These are phyloP conservation scores for Prunella strophiata DNA, from an alignment of 2,797 vertebrate genomes.

Conservation along the genomic window DNA sequence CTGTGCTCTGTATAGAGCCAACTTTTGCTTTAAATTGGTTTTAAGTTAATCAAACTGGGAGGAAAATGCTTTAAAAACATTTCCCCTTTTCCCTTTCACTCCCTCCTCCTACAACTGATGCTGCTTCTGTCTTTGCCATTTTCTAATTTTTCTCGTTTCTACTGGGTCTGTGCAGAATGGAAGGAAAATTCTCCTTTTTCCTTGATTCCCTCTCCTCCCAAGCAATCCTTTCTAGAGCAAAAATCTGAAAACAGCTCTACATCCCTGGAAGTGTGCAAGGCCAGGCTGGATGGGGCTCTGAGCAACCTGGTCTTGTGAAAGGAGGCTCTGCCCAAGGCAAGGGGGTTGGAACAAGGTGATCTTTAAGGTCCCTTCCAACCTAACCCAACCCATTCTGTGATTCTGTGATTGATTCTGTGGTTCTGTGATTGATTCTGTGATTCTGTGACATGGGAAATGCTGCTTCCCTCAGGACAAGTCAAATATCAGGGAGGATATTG, in stretches of 20 bases:
- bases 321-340: neutral
- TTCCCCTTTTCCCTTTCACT: neutral
- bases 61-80: neutral
- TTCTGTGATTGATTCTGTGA: neutral
- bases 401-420: neutral
- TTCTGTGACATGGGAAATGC: rapidly evolving
- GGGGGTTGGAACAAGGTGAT: rapidly evolving
- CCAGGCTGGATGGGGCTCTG: neutral
- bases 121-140: neutral
- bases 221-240: neutral
- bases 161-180: neutral
- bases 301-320: rapidly evolving
- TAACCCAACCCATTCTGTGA: neutral
- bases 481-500: neutral
- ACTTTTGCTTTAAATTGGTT: neutral
- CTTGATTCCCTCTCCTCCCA: neutral
- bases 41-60: neutral
- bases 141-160: neutral
- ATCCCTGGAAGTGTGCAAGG: neutral
- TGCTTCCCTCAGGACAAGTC: neutral
- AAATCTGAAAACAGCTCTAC: neutral
- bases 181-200: neutral
- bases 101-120: neutral
- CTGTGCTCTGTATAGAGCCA: neutral
- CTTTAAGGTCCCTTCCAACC: neutral